Conservation (phyloP, 2,113 vertebrate species). For the Otocyon megalotis region DNA sequence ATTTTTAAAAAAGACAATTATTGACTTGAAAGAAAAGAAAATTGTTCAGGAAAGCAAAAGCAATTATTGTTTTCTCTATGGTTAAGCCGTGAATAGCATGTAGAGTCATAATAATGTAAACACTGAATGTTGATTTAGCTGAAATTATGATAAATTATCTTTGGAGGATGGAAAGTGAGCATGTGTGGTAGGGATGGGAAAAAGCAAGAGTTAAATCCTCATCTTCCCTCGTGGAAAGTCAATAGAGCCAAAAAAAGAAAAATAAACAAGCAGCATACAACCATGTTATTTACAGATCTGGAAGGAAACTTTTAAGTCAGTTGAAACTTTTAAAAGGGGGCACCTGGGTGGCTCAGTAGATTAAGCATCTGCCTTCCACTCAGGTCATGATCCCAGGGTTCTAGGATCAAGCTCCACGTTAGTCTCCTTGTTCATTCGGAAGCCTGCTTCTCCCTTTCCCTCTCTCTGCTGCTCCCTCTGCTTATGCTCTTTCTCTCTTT, state of each 20-base stretch:
- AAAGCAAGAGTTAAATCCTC: neutral
- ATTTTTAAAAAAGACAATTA: slow-evolving; percentile 53
- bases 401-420: too few species aligned
- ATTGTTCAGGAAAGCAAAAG: slow-evolving; percentile 52
- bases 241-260: neutral
- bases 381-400: too few species aligned
- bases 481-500: too few species aligned
- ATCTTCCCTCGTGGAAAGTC: neutral
- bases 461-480: too few species aligned
- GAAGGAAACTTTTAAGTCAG: slow-evolving; percentile 28
- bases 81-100: slow-evolving; percentile 49
- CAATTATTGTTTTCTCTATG: slow-evolving; percentile 68
- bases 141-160: slow-evolving; percentile 51
- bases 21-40: slow-evolving; percentile 56
- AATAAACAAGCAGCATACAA: neutral
- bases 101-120: slow-evolving; percentile 57
- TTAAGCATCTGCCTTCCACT: too few species aligned
- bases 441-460: too few species aligned
- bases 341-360: too few species aligned
- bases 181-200: neutral
- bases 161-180: neutral
- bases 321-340: neutral
- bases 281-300: neutral
- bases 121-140: slow-evolving; percentile 59
- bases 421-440: too few species aligned